Evolutionary conservation across 1,140 invertebrate species (phyloP).

Genomic region (Chionoecetes opilio): DNA sequence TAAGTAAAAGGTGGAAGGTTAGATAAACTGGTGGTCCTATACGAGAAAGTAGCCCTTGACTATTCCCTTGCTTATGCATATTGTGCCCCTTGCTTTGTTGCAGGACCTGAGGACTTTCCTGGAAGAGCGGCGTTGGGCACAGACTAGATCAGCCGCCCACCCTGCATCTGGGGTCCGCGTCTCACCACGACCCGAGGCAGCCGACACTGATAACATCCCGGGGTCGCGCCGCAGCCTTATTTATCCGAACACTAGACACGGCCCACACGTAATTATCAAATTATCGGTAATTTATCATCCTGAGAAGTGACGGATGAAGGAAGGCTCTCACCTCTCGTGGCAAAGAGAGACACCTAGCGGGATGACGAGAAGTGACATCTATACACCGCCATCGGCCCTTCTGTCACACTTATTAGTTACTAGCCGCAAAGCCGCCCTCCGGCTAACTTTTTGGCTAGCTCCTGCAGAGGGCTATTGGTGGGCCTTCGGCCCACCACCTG

Average conservation of each 20-base stretch:
- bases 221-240: conserved; percentile 45
- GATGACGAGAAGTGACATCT: background rate
- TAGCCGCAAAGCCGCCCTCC: too few species aligned
- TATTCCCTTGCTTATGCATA: too few species aligned
- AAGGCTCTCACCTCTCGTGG: background rate
- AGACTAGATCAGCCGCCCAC: background rate
- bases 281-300: conserved; percentile 62
- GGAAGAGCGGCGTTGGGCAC: background rate
- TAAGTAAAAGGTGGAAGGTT: background rate
- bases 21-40: background rate
- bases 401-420: too few species aligned
- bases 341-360: background rate
- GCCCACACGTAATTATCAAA: conserved; percentile 62
- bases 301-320: conserved; percentile 46
- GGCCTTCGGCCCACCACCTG: too few species aligned
- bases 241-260: conserved; percentile 60
- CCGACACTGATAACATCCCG: background rate
- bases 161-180: background rate
- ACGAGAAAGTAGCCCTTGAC: background rate
- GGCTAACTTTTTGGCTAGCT: too few species aligned
- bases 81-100: background rate
- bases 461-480: too few species aligned
- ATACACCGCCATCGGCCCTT: too few species aligned
- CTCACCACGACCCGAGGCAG: background rate
- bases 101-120: background rate